These are phyloP conservation scores for Plecotus auritus DNA, from an alignment of 2,113 vertebrate genomes.

Conservation along the genomic window DNA sequence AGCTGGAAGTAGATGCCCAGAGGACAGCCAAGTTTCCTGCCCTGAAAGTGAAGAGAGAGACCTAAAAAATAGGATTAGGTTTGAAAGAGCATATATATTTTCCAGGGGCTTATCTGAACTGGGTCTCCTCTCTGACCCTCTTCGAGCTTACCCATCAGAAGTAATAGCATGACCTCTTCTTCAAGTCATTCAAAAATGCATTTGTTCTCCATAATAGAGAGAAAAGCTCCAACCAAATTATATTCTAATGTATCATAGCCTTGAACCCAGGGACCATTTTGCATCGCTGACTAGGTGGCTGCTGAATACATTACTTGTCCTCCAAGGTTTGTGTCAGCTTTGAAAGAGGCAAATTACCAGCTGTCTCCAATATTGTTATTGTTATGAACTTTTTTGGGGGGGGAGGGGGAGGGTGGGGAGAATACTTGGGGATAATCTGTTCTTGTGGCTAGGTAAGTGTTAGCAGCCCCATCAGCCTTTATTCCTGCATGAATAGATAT, in stretches of 20 bases:
- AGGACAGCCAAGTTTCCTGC: slow-evolving; percentile 32
- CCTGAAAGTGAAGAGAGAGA: slow-evolving; percentile 54
- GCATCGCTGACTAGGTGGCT: slow-evolving; percentile 65
- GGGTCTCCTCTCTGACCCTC: slow-evolving; percentile 38
- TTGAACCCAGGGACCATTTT: slow-evolving; percentile 66
- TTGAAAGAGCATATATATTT: slow-evolving; percentile 38
- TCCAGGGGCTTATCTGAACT: slow-evolving; percentile 52
- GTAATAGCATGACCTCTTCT: slow-evolving; percentile 54
- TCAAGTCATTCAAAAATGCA: slow-evolving; percentile 70
- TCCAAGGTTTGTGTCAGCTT: slow-evolving; percentile 41
- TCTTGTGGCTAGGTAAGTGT: neutral
- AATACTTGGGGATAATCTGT: neutral
- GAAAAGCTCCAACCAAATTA: slow-evolving; percentile 69
- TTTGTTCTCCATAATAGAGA: slow-evolving; percentile 71
- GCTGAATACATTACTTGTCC: slow-evolving; percentile 61
- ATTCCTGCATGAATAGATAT: neutral
- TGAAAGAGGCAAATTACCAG: slow-evolving; percentile 33
- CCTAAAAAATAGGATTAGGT: slow-evolving; percentile 47
- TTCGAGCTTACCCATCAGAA: slow-evolving; percentile 59
- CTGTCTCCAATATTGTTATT: neutral
- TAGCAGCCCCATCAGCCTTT: neutral
- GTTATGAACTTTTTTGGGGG: neutral
- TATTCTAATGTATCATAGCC: slow-evolving; percentile 70
- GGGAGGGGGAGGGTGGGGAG: neutral
- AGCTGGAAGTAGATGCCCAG: neutral